A percentile compares a stretch with the other conserved stretches of the same genome.
phyloP scores from a whole-genome alignment of 2,888 invertebrate genomes.

The Calameuta pallipes region DNA sequence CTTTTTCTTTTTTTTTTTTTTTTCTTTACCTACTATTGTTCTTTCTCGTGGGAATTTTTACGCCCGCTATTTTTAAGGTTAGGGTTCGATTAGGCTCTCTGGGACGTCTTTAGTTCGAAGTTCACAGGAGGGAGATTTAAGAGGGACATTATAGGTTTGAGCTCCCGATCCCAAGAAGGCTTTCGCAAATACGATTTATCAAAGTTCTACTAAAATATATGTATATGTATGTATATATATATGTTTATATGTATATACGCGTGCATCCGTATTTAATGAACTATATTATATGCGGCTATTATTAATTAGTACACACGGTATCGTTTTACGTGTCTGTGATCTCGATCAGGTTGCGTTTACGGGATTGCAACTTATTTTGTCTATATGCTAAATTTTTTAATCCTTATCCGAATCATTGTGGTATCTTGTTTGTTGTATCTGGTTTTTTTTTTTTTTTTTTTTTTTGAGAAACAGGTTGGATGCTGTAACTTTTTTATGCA shows the following conservation, averaged over 20 bases:
- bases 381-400: too few relatives aligned
- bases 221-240: slow-evolving; percentile 45
- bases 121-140: too few relatives aligned
- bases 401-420: too few relatives aligned
- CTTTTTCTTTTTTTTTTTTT: background rate
- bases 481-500: too few relatives aligned
- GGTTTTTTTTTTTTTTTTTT: too few relatives aligned
- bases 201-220: slow-evolving; percentile 64
- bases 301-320: slow-evolving; percentile 37
- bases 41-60: background rate
- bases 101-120: too few relatives aligned
- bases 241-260: slow-evolving; percentile 30
- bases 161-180: slow-evolving; percentile 28
- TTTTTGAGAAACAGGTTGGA: too few relatives aligned
- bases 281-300: slow-evolving; percentile 60
- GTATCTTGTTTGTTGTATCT: too few relatives aligned
- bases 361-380: too few relatives aligned
- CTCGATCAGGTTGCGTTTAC: too few relatives aligned
- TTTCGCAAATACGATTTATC: slow-evolving; percentile 41
- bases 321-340: background rate
- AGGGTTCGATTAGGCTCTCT: too few relatives aligned
- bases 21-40: background rate
- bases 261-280: slow-evolving; percentile 47
- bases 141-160: too few relatives aligned
- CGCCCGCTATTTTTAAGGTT: background rate